phyloP scores from a whole-genome alignment of 2,888 invertebrate genomes.

The Synanthedon formicaeformis region DNA sequence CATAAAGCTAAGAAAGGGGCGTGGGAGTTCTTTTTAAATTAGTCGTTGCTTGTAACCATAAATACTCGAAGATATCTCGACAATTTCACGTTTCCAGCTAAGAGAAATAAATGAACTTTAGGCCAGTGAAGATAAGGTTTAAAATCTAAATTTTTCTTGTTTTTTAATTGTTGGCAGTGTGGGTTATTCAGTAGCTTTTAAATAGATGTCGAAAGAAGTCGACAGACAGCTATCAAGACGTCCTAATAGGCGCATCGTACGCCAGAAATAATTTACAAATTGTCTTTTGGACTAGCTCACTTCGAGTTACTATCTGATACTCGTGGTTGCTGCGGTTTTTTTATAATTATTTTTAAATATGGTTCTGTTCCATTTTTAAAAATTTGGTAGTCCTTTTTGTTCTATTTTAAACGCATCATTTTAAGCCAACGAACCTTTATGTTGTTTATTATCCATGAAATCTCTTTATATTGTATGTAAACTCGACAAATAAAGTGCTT shows the following conservation, averaged over 20 bases:
- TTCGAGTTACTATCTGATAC: conserved; percentile 10
- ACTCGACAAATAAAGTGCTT: no score
- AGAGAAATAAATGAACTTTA: conserved; percentile 10
- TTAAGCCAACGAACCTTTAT: no score
- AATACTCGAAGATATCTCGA: conserved; percentile 39
- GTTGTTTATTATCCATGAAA: no score
- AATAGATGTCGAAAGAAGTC: conserved; percentile 67
- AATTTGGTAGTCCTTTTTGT: no score
- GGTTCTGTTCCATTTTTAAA: no score
- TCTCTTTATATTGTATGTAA: no score
- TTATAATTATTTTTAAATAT: neutral
- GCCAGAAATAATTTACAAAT: conserved; percentile 67
- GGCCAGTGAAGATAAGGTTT: conserved; percentile 15
- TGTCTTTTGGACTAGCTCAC: conserved; percentile 20
- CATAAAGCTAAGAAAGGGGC: conserved; percentile 5
- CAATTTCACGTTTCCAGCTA: conserved; percentile 18
- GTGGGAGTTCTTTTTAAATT: conserved; percentile 23
- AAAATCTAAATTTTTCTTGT: conserved; percentile 12
- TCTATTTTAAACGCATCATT: no score
- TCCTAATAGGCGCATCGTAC: conserved; percentile 62
- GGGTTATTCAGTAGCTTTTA: conserved; percentile 49
- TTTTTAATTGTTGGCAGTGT: conserved; percentile 3
- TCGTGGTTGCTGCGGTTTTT: conserved; percentile 3
- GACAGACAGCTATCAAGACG: conserved; percentile 65
- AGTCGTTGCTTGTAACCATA: conserved; percentile 34